Conservation (phyloP, 2,797 vertebrate genomes). For the Sternotherus odoratus region DNA sequence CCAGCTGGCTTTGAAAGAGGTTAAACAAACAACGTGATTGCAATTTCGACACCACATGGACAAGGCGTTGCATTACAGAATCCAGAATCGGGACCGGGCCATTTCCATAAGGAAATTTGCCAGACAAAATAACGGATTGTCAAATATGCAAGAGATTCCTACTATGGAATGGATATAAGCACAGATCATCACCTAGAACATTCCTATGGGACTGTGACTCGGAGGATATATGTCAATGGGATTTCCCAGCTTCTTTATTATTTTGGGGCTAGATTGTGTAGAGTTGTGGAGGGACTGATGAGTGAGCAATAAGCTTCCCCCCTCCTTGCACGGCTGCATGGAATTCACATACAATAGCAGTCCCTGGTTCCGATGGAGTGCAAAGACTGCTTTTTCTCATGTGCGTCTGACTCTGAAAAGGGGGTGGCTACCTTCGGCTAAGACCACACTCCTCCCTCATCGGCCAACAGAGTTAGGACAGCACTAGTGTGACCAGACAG, state of each 20-base stretch:
- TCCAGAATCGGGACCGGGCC: not conserved
- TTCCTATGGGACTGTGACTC: not conserved
- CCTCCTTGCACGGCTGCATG: not conserved
- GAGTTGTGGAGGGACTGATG: accelerated
- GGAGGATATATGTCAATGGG: not conserved
- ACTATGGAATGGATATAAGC: not conserved
- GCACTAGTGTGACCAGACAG: not conserved
- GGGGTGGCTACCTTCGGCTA: not conserved
- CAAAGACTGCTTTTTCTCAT: not conserved
- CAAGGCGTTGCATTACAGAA: not conserved
- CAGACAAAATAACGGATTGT: not conserved
- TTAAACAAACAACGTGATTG: slow-evolving; percentile 11
- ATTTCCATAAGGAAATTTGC: not conserved
- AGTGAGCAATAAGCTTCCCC: not conserved
- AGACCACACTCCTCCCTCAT: not conserved
- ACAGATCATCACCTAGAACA: not conserved
- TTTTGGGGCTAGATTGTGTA: not conserved
- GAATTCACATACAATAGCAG: not conserved
- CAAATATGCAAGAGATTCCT: not conserved
- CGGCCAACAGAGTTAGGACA: not conserved
- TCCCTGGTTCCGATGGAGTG: not conserved
- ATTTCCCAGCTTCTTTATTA: not conserved
- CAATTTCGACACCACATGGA: slow-evolving; percentile 7
- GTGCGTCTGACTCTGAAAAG: not conserved
- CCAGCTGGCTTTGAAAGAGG: slow-evolving; percentile 16